Conservation (phyloP, 1,140 invertebrate species). For the Bombus fervidus region DNA sequence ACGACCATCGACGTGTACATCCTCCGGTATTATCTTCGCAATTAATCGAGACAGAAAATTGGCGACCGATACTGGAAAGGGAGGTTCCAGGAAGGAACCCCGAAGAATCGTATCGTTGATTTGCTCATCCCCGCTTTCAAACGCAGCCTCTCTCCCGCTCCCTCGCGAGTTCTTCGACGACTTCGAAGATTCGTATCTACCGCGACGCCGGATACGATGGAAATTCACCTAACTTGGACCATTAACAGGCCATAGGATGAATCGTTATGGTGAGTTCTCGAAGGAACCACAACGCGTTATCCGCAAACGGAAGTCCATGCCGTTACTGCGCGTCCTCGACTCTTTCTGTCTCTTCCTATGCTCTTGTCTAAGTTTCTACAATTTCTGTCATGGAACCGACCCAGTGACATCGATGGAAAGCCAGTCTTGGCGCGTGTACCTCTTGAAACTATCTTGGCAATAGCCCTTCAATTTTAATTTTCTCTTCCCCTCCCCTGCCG, state of each 20-base stretch:
- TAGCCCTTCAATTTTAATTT: not conserved
- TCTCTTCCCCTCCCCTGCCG: not conserved
- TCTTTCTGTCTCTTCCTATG: not conserved
- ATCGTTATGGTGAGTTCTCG: constrained; percentile 57
- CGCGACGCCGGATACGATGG: constrained; percentile 42
- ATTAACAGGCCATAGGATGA: constrained; percentile 62
- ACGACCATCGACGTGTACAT: not conserved
- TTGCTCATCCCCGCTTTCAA: constrained; percentile 15
- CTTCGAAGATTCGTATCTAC: constrained; percentile 63
- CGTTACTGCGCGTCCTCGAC: constrained; percentile 23
- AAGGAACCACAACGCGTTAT: constrained; percentile 48
- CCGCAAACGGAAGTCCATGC: constrained; percentile 49
- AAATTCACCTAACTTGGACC: constrained; percentile 63
- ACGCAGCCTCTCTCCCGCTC: not conserved
- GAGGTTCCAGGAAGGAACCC: constrained; percentile 1
- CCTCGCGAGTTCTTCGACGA: constrained; percentile 56
- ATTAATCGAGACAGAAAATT: constrained; percentile 50
- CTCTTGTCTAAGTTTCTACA: constrained; percentile 31
- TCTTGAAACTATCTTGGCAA: constrained; percentile 24
- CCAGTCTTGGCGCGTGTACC: constrained; percentile 41
- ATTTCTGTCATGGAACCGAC: constrained; percentile 39
- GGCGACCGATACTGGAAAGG: constrained; percentile 7
- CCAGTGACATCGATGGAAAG: constrained; percentile 58
- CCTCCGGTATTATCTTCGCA: constrained; percentile 37
- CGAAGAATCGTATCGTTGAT: constrained; percentile 45